These are phyloP conservation scores for Drosophila siamana DNA, from an alignment of 2,888 invertebrate species.

Conservation along the genomic window DNA sequence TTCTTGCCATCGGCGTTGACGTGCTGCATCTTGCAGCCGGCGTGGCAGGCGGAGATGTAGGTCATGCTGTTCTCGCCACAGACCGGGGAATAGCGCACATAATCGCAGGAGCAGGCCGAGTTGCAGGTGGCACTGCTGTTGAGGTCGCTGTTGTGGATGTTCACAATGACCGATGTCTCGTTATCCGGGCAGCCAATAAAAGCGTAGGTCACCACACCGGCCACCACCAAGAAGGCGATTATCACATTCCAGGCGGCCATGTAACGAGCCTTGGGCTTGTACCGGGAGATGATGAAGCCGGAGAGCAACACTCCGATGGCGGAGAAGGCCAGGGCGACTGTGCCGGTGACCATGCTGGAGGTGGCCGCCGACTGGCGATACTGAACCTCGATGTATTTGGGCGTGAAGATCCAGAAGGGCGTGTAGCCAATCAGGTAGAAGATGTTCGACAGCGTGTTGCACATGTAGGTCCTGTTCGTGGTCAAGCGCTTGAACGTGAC, in stretches of 20 bases:
- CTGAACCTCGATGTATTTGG: conserved; percentile 93
- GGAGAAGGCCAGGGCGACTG: conserved; percentile 89
- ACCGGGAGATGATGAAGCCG: conserved; percentile 89
- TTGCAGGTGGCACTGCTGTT: conserved; percentile 86
- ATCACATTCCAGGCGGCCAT: conserved; percentile 90
- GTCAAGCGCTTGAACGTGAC: conserved; percentile 88
- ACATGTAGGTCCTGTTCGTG: conserved; percentile 89
- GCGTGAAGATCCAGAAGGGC: conserved; percentile 92
- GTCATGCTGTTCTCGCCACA: conserved; percentile 89
- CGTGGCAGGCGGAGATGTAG: conserved; percentile 92
- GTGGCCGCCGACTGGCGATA: conserved; percentile 91
- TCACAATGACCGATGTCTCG: conserved; percentile 86
- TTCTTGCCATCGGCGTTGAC: conserved; percentile 85
- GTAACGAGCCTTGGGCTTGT: conserved; percentile 88
- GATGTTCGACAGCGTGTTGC: conserved; percentile 90
- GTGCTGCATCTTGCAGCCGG: conserved; percentile 88
- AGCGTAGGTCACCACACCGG: conserved; percentile 88
- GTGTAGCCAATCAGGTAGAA: conserved; percentile 90
- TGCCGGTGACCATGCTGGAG: conserved; percentile 88
- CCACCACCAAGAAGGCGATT: conserved; percentile 88
- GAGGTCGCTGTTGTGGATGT: conserved; percentile 80
- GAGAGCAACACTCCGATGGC: conserved; percentile 89
- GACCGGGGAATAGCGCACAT: conserved; percentile 90
- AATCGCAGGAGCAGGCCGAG: conserved; percentile 89
- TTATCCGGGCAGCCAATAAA: conserved; percentile 89